phyloP scores from a whole-genome alignment of 53 echinoderm and acorn worm genomes.

The Echinometra lucunter region DNA sequence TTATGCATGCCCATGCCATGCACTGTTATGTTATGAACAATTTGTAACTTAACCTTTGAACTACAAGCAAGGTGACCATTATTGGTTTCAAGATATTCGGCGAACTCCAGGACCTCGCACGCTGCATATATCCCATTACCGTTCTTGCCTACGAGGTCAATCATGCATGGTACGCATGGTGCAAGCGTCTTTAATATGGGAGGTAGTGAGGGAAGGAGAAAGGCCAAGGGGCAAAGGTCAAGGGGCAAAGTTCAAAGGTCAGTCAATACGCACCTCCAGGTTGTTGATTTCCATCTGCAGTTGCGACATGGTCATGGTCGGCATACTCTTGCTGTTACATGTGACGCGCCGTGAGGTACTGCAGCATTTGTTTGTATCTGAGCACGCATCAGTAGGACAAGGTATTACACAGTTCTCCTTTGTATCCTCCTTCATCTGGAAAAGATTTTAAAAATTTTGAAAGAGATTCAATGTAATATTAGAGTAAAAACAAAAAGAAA shows the following conservation, averaged over 20 bases:
- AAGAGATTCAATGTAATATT: too few species aligned
- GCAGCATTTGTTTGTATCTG: conserved; percentile 65
- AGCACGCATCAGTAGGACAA: conserved; percentile 54
- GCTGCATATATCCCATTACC: too few species aligned
- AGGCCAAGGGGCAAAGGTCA: conserved; percentile 20
- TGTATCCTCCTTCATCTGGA: background rate
- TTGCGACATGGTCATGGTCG: conserved; percentile 13
- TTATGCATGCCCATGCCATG: too few species aligned
- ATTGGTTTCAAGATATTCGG: too few species aligned
- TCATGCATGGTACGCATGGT: background rate
- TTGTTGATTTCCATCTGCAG: conserved; percentile 64
- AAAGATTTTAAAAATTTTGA: background rate
- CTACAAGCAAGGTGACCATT: too few species aligned
- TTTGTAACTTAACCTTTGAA: too few species aligned
- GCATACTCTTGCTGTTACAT: conserved; percentile 29
- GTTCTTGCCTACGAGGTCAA: too few species aligned
- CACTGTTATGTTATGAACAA: too few species aligned
- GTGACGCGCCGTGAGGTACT: background rate
- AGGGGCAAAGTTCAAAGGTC: conserved; percentile 43
- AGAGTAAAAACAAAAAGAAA: background rate
- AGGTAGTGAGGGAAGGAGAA: background rate
- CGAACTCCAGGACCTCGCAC: too few species aligned
- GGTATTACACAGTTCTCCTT: conserved; percentile 47
- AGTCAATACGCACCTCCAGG: conserved; percentile 56
- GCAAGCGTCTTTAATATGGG: background rate